These are phyloP conservation scores for Microtus ochrogaster DNA, from an alignment of 2,113 vertebrate genomes.

Conservation along the genomic window DNA sequence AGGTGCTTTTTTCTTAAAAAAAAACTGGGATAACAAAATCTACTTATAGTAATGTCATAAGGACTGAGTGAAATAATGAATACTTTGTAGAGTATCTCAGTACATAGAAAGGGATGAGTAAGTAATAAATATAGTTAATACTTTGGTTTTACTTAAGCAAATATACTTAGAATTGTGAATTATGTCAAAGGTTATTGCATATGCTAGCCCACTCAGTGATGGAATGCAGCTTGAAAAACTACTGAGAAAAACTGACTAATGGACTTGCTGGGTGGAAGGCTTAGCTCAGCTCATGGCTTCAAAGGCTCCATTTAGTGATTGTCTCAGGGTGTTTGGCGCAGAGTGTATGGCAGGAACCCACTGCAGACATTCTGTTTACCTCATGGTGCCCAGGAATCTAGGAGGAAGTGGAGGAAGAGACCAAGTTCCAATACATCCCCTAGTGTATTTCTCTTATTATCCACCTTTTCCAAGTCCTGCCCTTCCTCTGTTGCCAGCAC, in stretches of 20 bases:
- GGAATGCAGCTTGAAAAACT: background rate
- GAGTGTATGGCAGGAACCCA: background rate
- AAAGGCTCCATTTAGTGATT: background rate
- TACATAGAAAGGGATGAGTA: background rate
- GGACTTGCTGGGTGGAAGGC: background rate
- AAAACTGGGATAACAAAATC: background rate
- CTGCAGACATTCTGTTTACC: background rate
- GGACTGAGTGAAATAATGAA: background rate
- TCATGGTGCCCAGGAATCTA: background rate
- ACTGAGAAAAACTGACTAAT: background rate
- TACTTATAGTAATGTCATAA: background rate
- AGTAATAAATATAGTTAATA: background rate
- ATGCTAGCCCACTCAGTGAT: background rate
- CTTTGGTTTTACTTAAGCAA: background rate
- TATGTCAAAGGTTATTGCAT: background rate
- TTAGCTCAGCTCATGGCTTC: background rate
- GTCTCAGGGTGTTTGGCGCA: background rate
- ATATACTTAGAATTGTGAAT: conserved; percentile 16
- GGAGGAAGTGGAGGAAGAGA: background rate
- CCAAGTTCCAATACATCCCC: background rate
- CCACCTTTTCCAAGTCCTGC: background rate
- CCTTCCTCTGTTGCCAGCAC: background rate
- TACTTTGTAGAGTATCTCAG: background rate
- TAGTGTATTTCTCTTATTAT: no score
- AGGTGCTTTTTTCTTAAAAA: background rate